phyloP scores from a whole-genome alignment of 2,888 invertebrate genomes.

The Cheilosia soror region DNA sequence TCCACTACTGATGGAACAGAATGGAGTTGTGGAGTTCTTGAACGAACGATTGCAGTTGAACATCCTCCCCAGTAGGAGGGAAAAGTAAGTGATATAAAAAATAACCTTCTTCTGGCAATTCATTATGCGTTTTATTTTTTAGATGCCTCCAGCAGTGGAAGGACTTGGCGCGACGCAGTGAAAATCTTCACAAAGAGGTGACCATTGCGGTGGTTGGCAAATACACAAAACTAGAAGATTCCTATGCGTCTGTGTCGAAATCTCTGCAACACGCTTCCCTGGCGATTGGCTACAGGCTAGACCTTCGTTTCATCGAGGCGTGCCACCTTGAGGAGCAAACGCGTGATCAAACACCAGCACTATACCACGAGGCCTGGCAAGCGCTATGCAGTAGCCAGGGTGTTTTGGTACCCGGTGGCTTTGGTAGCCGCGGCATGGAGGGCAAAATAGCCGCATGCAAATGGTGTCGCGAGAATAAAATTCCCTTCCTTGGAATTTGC shows the following conservation, averaged over 20 bases:
- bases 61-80: conserved; percentile 88
- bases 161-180: conserved; percentile 93
- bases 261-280: conserved; percentile 97
- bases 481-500: conserved; percentile 98
- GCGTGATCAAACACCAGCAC: conserved; percentile 89
- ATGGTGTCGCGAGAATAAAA: conserved; percentile 95
- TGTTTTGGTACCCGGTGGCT: conserved; percentile 98
- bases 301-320: conserved; percentile 95
- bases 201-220: conserved; percentile 97
- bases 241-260: conserved; percentile 98
- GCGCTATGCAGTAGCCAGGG: conserved; percentile 94
- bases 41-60: conserved; percentile 91
- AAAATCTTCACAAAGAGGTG: conserved; percentile 92
- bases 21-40: conserved; percentile 94
- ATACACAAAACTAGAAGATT: conserved; percentile 97
- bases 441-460: conserved; percentile 97
- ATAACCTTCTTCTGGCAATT: no score
- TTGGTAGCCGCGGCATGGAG: conserved; percentile 97
- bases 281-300: conserved; percentile 92
- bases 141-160: conserved; percentile 95
- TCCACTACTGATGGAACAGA: conserved; percentile 95
- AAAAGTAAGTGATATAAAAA: conserved; percentile 84
- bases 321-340: conserved; percentile 92
- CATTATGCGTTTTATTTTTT: conserved; percentile 40
- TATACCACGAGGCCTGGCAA: conserved; percentile 97